Evolutionary conservation across 2,888 invertebrate genomes (phyloP).

Genomic region (Thecocarcelia acutangulata): DNA sequence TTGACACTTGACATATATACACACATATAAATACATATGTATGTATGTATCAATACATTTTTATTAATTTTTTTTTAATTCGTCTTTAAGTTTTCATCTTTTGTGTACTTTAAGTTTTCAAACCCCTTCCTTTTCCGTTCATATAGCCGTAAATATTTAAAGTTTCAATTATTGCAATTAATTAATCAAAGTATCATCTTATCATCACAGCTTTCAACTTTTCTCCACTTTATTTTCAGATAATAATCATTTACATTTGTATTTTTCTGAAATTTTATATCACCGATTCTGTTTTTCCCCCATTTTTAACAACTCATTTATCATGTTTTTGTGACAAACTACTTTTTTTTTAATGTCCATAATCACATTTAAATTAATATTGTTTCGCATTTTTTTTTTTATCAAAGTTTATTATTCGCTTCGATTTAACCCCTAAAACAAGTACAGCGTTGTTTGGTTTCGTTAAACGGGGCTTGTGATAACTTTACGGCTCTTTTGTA

Average conservation of each 20-base stretch:
- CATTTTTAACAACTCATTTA: slow-evolving; percentile 33
- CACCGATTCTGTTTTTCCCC: slow-evolving; percentile 1
- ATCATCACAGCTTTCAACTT: slow-evolving; percentile 16
- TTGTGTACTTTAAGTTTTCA: background rate
- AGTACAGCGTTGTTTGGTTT: slow-evolving; percentile 1
- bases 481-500: slow-evolving; percentile 32
- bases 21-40: too few species aligned
- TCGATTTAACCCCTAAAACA: slow-evolving; percentile 34
- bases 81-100: background rate
- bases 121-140: background rate
- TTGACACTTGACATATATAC: too few species aligned
- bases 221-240: slow-evolving; percentile 14
- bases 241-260: slow-evolving; percentile 5
- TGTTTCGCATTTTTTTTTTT: slow-evolving; percentile 23
- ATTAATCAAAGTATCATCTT: slow-evolving; percentile 25
- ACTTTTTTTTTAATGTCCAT: slow-evolving; percentile 23
- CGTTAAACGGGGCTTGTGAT: slow-evolving; percentile 14
- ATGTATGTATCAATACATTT: too few species aligned
- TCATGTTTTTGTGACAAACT: slow-evolving; percentile 3
- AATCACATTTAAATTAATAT: slow-evolving; percentile 52
- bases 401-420: slow-evolving; percentile 37
- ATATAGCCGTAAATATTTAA: slow-evolving; percentile 16
- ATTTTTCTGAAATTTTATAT: background rate
- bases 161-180: slow-evolving; percentile 12
- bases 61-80: background rate